phyloP scores from a whole-genome alignment of 2,113 vertebrate genomes.

The Capreolus pygargus region DNA sequence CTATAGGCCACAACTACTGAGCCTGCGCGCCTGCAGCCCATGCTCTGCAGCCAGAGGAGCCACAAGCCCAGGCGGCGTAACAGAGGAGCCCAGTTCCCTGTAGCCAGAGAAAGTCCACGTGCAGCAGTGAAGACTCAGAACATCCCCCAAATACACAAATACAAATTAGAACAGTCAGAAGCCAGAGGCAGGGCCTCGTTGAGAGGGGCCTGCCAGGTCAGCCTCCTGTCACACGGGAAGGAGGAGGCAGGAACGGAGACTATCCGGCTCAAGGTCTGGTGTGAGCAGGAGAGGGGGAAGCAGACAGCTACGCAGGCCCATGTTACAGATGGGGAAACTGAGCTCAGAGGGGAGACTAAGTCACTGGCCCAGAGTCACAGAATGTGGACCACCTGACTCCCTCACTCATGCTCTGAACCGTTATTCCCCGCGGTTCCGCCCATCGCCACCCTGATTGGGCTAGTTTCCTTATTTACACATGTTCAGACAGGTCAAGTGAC shows the following conservation, averaged over 20 bases:
- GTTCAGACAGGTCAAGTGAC: neutral
- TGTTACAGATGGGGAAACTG: neutral
- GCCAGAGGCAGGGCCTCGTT: neutral
- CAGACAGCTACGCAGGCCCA: fast-evolving
- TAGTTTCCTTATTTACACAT: neutral
- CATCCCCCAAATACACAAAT: neutral
- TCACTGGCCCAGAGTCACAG: neutral
- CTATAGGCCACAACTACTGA: neutral
- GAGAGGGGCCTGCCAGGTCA: neutral
- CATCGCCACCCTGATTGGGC: neutral
- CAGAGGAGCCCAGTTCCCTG: neutral
- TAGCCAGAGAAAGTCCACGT: neutral
- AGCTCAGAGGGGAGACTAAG: neutral
- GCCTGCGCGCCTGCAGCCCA: neutral
- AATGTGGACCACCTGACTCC: neutral
- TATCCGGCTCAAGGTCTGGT: neutral
- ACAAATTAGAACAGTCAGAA: neutral
- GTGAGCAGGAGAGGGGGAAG: neutral
- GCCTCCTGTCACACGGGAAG: too few relatives aligned
- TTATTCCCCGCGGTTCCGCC: neutral
- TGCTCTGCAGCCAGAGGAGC: neutral
- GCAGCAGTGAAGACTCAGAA: neutral
- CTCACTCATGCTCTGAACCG: too few relatives aligned
- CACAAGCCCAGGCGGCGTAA: neutral
- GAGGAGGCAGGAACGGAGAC: neutral